A percentile compares a stretch with the other conserved stretches of the same genome.
phyloP scores from a whole-genome alignment of 2,888 invertebrate species.

The Eudemis profundana region DNA sequence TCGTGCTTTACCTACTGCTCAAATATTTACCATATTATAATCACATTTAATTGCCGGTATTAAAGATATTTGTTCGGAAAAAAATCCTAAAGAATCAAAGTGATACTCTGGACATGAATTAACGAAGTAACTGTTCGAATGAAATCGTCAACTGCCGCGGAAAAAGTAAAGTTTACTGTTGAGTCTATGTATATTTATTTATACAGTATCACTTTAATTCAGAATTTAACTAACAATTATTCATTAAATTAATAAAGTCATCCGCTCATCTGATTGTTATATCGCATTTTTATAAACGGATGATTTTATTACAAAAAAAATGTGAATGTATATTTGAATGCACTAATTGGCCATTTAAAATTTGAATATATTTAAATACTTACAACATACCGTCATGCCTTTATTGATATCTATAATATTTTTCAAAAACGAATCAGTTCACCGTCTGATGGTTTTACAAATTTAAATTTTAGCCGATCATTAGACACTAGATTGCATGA shows the following conservation, averaged over 20 bases:
- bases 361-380: conserved; percentile 42
- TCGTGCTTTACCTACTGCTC: not conserved
- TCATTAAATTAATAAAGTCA: conserved; percentile 13
- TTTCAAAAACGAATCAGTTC: no score
- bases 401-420: not conserved
- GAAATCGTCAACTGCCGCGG: no score
- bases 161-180: no score
- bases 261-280: not conserved
- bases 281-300: not conserved
- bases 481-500: no score
- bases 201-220: not conserved
- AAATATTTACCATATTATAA: not conserved
- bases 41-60: not conserved
- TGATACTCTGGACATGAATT: no score
- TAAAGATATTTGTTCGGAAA: no score
- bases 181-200: not conserved
- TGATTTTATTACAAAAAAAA: not conserved
- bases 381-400: not conserved
- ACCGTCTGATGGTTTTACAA: no score
- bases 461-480: no score
- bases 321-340: conserved; percentile 24
- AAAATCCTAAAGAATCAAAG: no score
- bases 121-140: no score
- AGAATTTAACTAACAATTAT: no score
- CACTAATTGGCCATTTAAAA: conserved; percentile 52